phyloP scores from a whole-genome alignment of 2,113 vertebrate species.

The Cyphomyrus discorhynchus region DNA sequence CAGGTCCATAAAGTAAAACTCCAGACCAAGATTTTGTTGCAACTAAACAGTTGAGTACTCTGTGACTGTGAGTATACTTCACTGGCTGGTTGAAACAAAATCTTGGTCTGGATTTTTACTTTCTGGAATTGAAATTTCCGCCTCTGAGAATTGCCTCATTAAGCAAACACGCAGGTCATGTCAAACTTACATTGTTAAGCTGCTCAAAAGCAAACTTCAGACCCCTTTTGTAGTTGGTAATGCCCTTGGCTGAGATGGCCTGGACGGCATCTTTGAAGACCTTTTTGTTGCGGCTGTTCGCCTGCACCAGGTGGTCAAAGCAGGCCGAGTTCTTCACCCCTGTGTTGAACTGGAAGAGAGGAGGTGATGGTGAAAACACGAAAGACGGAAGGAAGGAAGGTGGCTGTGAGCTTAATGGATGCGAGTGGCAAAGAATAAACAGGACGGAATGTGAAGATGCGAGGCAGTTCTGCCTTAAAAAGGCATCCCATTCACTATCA shows the following conservation, averaged over 20 bases:
- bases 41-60: not conserved
- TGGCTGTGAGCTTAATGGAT: not conserved
- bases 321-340: conserved; percentile 90
- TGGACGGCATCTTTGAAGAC: conserved; percentile 91
- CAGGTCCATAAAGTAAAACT: not conserved
- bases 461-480: not conserved
- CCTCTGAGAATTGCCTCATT: not conserved
- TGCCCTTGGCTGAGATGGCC: conserved; percentile 93
- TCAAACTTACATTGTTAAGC: conserved; percentile 76
- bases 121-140: not conserved
- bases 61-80: not conserved
- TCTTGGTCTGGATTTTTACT: not conserved
- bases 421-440: not conserved
- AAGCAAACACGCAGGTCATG: not conserved
- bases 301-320: conserved; percentile 93
- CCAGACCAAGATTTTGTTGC: not conserved
- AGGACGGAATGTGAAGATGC: not conserved
- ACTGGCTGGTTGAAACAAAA: not conserved
- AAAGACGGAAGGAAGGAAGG: not conserved
- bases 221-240: conserved; percentile 95
- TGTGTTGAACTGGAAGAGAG: conserved; percentile 80
- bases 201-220: conserved; percentile 97
- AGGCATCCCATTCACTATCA: not conserved
- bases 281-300: conserved; percentile 97
- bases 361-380: not conserved